Evolutionary conservation across 2,888 invertebrate species (phyloP).

Genomic region (Neoascia interrupta): DNA sequence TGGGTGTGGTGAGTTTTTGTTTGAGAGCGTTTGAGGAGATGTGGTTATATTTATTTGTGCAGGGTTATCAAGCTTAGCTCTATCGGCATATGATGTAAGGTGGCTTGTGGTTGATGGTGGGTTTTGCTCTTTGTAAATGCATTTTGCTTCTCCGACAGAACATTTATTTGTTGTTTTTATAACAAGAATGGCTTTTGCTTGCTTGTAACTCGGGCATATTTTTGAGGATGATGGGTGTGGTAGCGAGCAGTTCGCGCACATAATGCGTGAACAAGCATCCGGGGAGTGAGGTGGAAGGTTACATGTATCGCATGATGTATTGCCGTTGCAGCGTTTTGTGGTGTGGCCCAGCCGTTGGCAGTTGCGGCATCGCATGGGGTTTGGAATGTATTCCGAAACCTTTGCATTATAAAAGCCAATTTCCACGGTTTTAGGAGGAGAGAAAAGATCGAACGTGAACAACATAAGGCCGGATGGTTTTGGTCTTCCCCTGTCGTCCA

Average conservation of each 20-base stretch:
- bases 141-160: background rate
- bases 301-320: background rate
- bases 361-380: slow-evolving; percentile 19
- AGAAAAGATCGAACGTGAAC: slow-evolving; percentile 36
- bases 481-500: background rate
- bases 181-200: slow-evolving; percentile 1
- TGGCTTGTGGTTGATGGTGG: too few relatives aligned
- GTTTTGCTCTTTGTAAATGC: background rate
- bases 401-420: slow-evolving; percentile 26
- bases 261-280: slow-evolving; percentile 5
- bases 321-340: slow-evolving; percentile 4
- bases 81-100: too few relatives aligned
- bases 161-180: slow-evolving; percentile 5
- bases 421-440: slow-evolving; percentile 2
- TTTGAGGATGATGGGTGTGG: slow-evolving; percentile 5
- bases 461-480: slow-evolving; percentile 14
- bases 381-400: slow-evolving; percentile 8
- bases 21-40: too few relatives aligned
- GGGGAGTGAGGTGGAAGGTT: background rate
- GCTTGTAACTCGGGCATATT: background rate
- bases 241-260: slow-evolving; percentile 6
- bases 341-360: slow-evolving; percentile 20
- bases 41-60: too few relatives aligned
- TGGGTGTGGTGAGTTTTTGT: too few relatives aligned
- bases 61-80: too few relatives aligned